Evolutionary conservation across 2,797 vertebrate species (phyloP), one percentile per base, ranked within the genome.

Genomic region (Darevskia nairensis): DNA sequence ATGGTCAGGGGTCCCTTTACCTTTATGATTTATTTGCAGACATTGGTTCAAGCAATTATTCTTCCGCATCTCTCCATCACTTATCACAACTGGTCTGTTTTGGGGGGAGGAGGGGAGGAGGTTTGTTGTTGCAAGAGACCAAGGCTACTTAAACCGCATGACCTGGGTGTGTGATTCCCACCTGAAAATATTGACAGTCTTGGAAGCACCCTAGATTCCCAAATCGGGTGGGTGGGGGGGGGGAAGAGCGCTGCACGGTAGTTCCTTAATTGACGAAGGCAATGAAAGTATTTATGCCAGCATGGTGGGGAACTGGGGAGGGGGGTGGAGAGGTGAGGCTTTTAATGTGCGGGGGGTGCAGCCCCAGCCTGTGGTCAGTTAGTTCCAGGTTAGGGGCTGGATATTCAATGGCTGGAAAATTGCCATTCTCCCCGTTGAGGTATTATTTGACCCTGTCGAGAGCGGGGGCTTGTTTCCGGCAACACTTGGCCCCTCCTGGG

Each of bases 371-470:
- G 32, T 55, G 88, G 71, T 39, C 39, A 76, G 61, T 59, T 83
- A 71, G 75, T 79, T 81, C 61, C 61, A 76, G 46, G 83, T 66
- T 41, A 85, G 71, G 44, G 81, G 44, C 72, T 68, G 84, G 79
- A 46, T 89, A 55, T 76, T 64, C 84, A 81, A 32, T 32, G 71
- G 44, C 32, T 81, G 78, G 27, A 41, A 86, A 86, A 86, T n/a
- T 89, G 79, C 71, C 71, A 69, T 75, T 74, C 59, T 89, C 27
- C 64, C 68, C 3, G 35, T 15, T 32, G 72, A 89, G 44, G 44
- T 85, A 89, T 76, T 50, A n/a, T 68, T 50, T 68, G 61, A 66
- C 84, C 79, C 84, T 86, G 84, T 68, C 88, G 86, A 82, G 61
- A 55, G 32, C 8, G 3, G 76, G 50, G 61, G 44, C 71, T 86